A percentile compares a stretch with the other conserved stretches of the same genome.
These are phyloP conservation scores for Patagioenas fasciata DNA, from an alignment of 2,113 vertebrate species.

Conservation along the genomic window DNA sequence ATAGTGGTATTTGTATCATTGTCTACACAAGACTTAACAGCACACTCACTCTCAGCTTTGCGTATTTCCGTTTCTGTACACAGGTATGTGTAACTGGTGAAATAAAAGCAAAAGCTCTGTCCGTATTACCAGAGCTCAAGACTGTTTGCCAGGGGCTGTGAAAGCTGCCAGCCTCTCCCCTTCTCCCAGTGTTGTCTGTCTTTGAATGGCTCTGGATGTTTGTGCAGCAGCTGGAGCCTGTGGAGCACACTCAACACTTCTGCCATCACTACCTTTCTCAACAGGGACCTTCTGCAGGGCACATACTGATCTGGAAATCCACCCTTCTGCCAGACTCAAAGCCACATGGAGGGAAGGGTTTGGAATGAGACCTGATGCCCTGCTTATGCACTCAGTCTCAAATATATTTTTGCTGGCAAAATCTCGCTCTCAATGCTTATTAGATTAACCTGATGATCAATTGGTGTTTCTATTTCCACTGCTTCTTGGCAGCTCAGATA, in stretches of 20 bases:
- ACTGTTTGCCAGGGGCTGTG: neutral
- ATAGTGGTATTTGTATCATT: neutral
- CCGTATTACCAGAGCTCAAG: neutral
- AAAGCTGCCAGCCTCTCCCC: neutral
- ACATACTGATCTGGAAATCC: neutral
- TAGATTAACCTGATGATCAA: slow-evolving; percentile 38
- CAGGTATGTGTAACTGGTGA: neutral
- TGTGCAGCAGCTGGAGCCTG: neutral
- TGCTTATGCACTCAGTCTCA: neutral
- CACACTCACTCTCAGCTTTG: neutral
- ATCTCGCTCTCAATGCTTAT: neutral
- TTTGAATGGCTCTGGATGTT: neutral
- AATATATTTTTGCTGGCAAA: neutral
- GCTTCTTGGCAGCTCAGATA: slow-evolving; percentile 37
- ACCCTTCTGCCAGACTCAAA: neutral
- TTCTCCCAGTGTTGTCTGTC: neutral
- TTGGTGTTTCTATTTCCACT: slow-evolving; percentile 31
- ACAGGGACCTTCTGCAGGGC: neutral
- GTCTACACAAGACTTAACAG: neutral
- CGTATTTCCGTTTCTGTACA: neutral
- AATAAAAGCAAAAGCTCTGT: neutral
- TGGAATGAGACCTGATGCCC: neutral
- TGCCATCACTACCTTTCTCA: neutral
- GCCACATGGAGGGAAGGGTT: neutral
- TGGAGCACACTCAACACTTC: neutral